Evolutionary conservation across 2,113 vertebrate species (phyloP), one percentile per base, ranked within the genome.

Genomic region (Manacus vitellinus): DNA sequence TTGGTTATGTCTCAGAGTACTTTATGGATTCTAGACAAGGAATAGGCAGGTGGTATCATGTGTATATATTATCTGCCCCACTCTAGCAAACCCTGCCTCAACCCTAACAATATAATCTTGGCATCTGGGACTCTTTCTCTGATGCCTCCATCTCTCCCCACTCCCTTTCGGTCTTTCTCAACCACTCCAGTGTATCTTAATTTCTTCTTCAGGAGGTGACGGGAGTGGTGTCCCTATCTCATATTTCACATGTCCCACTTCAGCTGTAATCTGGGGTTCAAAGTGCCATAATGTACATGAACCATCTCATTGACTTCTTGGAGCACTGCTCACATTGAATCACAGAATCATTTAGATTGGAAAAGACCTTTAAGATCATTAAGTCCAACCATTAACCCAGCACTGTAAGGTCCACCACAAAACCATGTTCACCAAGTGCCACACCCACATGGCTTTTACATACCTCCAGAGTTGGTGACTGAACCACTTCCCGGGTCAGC

Each of bases 201-300:
- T 49, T 59, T 74, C 51, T 83, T 72, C 37, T 81, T 87, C n/a
- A 22, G 9, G 8, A 31, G 8, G 11, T 62, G 46, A 31, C 35
- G 56, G 62, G 17, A 79, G 14, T 2, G 0, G 20, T 67, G 49
- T 61, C 41, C 37, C 23, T 55, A 1, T 66, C 31, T 67, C 31
- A 3, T 56, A 39, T 35, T 67, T 93, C 49, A 39, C 21, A 6
- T 9, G 13, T 68, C 25, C n/a, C 43, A 35, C 51, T 22, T 66
- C 56, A 56, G 58, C 39, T 71, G 4, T 6, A 12, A 2, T 55
- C 47, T 67, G n/a, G 27, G 27, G 5, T 80, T 44, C 51, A 28
- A 41, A 62, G 43, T 39, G 51, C 25, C 2, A 1, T 54, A 25
- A 6, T 43, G 12, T 52, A 43, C 1, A 0, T 43, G 28, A 75